phyloP scores from a whole-genome alignment of 1,140 invertebrate species.

The Anastatus disparis region DNA sequence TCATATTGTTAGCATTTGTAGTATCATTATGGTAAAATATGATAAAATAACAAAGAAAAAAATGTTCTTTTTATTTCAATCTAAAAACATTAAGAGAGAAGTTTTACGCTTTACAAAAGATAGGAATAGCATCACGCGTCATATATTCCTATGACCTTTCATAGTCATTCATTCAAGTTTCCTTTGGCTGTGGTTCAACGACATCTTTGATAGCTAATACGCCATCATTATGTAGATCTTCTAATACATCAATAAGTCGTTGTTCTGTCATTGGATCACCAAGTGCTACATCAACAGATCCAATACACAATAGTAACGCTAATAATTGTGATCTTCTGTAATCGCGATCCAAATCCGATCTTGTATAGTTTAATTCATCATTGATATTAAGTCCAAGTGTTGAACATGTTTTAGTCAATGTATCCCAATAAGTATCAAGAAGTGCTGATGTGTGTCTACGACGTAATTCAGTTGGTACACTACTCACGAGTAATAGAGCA shows the following conservation, averaged over 20 bases:
- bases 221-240: slow-evolving; percentile 72
- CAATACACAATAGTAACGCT: slow-evolving; percentile 80
- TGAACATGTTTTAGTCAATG: slow-evolving; percentile 69
- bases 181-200: slow-evolving; percentile 33
- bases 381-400: slow-evolving; percentile 72
- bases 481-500: slow-evolving; percentile 81
- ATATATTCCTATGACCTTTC: too few relatives aligned
- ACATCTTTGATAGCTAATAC: slow-evolving; percentile 58
- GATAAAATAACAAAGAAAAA: too few relatives aligned
- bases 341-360: slow-evolving; percentile 71
- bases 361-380: slow-evolving; percentile 68
- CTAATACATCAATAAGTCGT: slow-evolving; percentile 71
- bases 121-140: too few relatives aligned
- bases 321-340: slow-evolving; percentile 78
- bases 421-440: slow-evolving; percentile 77
- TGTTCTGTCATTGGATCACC: slow-evolving; percentile 77
- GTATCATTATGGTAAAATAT: too few relatives aligned
- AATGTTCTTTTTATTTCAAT: too few relatives aligned
- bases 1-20: too few relatives aligned
- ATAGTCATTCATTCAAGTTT: too few relatives aligned
- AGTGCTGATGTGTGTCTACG: slow-evolving; percentile 71
- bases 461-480: slow-evolving; percentile 76
- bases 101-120: too few relatives aligned
- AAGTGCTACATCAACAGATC: slow-evolving; percentile 80
- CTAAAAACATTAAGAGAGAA: too few relatives aligned